Conservation (phyloP, 2,888 invertebrate genomes). For the Morpho helenor region DNA sequence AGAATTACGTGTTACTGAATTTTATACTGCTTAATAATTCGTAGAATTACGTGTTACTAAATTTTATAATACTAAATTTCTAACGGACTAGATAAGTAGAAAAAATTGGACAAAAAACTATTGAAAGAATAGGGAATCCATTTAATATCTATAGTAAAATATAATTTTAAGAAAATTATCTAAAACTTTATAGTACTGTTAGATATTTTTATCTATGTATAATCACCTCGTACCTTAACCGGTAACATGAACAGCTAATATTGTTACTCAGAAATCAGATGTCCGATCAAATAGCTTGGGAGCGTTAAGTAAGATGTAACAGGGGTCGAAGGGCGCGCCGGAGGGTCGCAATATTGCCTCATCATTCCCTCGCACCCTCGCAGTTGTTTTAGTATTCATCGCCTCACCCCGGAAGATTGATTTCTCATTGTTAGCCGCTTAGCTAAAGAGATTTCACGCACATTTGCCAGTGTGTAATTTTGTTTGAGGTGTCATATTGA, state of each 20-base stretch:
- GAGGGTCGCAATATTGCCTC: conserved; percentile 75
- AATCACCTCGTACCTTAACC: conserved; percentile 17
- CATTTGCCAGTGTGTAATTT: conserved; percentile 24
- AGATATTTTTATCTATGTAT: conserved; percentile 2
- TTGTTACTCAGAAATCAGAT: conserved; percentile 56
- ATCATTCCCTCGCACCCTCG: conserved; percentile 76
- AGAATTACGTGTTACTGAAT: no score
- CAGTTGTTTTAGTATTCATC: conserved; percentile 77
- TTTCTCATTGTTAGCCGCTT: conserved; percentile 56
- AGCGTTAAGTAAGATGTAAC: conserved; percentile 72
- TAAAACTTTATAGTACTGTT: no score
- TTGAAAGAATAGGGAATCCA: no score
- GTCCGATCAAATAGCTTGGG: conserved; percentile 59
- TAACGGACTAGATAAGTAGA: no score
- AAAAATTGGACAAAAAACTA: no score
- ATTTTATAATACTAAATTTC: no score
- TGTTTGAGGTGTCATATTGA: conserved; percentile 1
- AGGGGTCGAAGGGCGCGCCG: conserved; percentile 56
- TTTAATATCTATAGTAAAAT: no score
- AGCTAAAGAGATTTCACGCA: conserved; percentile 43
- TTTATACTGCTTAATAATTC: no score
- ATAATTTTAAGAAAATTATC: no score
- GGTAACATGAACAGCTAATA: conserved; percentile 41
- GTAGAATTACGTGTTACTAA: no score
- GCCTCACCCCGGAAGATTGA: conserved; percentile 59